phyloP scores from a whole-genome alignment of 2,797 vertebrate species.

The Sebastes oblongus region DNA sequence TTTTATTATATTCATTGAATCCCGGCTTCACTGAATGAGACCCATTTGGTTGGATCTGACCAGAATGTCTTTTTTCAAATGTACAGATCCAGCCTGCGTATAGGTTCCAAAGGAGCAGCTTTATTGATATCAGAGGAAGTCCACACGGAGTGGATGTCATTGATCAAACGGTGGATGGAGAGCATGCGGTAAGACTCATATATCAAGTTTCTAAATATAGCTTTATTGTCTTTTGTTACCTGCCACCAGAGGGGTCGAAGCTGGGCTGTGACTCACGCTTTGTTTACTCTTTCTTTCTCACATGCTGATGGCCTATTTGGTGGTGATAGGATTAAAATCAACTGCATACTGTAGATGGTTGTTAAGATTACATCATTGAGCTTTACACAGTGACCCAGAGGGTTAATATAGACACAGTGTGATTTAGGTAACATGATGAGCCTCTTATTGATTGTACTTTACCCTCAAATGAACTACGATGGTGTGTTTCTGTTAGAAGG shows the following conservation, averaged over 20 bases:
- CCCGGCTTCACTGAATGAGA: background rate
- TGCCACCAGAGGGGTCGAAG: background rate
- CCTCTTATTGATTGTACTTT: background rate
- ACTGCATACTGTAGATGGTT: background rate
- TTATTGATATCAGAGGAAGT: background rate
- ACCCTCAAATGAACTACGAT: background rate
- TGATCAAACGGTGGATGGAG: slow-evolving; percentile 9
- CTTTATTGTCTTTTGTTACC: background rate
- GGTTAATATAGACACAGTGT: background rate
- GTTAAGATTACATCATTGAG: background rate
- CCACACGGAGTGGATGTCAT: background rate
- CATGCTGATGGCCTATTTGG: slow-evolving; percentile 7
- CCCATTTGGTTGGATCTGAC: background rate
- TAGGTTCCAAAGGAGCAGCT: background rate
- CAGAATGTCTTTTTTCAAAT: background rate
- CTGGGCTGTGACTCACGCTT: background rate
- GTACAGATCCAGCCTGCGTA: background rate
- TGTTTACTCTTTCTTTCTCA: background rate
- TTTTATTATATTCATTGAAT: slow-evolving; percentile 8
- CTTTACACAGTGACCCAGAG: background rate
- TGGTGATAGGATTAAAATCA: background rate
- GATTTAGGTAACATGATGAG: background rate
- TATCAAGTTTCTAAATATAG: slow-evolving; percentile 27
- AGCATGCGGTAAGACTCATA: background rate
- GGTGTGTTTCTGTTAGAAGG: background rate